Evolutionary conservation across 2,888 invertebrate species (phyloP), one percentile per base, ranked within the genome.

Genomic region (Hermaeophaga mercurialis): DNA sequence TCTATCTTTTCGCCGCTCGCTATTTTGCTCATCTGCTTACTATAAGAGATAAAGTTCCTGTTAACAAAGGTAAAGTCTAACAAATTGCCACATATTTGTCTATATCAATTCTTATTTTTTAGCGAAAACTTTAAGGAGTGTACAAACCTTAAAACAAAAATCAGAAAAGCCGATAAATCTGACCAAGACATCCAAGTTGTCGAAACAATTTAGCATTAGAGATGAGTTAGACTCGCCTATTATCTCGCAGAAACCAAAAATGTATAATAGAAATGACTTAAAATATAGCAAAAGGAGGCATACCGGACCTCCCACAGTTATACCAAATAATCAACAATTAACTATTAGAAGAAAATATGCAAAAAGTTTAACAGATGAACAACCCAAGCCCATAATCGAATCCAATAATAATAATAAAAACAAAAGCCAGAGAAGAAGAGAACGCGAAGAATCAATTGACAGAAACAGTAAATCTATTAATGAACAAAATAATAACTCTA

Each of bases 1-100:
- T 92, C 52, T 88, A 87, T 69, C 78, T 82, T 18, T 92, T 90
- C 73, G 90, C 91, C 26, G 87, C 89, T 0, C 80, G 83, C 28
- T 89, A 91, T 74, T 88, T 91, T 76, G 82, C 87, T 62, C 82
- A 84, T 46, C 78, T 90, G 44, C 73, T 90, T 4, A 66, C 72
- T 3, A 70, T 82, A 8, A 76, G 83, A 3, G 80, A 81, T 52
- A 68, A 68, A 39, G 72, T 43, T 26, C 33, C n/a, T 4, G 26
- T 14, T 56, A 65, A 70, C 39, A 68, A 66, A 66, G 67, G 73
- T 73, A 66, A 59, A 34, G 36, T 14, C 17, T 9, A 31, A 33
- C 8, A 6, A 15, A n/a, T n/a, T n/a, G n/a, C n/a, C n/a, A n/a
- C n/a, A n/a, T n/a, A n/a, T n/a, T n/a, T n/a, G 8, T 31, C 22